Base-by-base conservation (phyloP, 1,140 invertebrate genomes). In the Tyrophagus putrescentiae region DNA sequence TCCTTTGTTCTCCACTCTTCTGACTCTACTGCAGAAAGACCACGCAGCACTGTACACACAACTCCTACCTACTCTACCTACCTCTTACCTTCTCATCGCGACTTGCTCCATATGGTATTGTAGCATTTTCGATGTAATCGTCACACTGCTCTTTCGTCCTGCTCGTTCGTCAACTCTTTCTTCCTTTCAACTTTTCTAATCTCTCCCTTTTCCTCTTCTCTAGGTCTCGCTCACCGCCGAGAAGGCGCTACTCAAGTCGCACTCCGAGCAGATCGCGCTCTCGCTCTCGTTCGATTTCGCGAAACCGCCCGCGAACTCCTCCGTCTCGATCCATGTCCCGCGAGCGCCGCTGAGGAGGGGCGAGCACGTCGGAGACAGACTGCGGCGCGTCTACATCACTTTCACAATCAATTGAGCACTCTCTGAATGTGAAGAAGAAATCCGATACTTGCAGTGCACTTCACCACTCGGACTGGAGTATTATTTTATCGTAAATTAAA, bases 251-350 rank as follows among this genome's bases (percentile, higher is more conserved):
- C 33, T 42, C 27, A 9, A 45, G 36, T 18, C 57, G 57, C 21
- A 42, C 57, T 11, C 34, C 36, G 34, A 59, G 57, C 23, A 13
- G 36, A 41, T 44, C 39, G 16, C 34, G 57, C 18, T 42, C 36
- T 16, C 33, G 57, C n/a, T 42, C 34, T 9, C 11, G 57, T 28
- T 59, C 57, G 2, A 25, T 28, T 13, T 45, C 57, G 3, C 36
- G 57, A 16, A 59, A 42, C 34, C 57, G 57, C 3, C 57, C 57
- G 21, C 16, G 57, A 25, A 59, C 57, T 44, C 57, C 57, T 11
- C 57, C 57, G 32, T 59, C 57, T 16, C 16, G 57, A 4, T 59
- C 57, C 16, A 11, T 18, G 23, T 59, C 57, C 32, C 34, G 57
- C 6, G 57, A 59, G 6, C 7, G 57, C 44, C 57, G 39, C 18